Evolutionary conservation across 2,113 vertebrate species (phyloP).

Genomic region (Lasiurus cinereus): DNA sequence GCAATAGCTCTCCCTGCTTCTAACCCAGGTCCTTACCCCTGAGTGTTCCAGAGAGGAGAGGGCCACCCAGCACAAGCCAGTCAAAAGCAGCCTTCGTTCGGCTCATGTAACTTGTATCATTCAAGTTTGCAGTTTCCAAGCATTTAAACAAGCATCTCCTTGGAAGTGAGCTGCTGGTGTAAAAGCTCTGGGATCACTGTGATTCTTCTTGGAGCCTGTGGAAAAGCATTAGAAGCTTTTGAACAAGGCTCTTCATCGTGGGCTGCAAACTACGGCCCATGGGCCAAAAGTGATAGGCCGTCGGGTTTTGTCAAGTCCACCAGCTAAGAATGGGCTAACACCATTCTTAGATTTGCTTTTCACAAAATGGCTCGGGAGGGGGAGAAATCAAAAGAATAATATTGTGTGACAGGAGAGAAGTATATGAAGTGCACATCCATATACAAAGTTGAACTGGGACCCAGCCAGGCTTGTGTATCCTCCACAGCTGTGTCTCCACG

Average conservation of each 20-base stretch:
- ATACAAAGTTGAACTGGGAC: not conserved
- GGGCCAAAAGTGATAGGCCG: not conserved
- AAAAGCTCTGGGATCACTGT: not conserved
- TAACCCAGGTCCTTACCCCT: not conserved
- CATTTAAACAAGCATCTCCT: not conserved
- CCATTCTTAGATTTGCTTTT: conserved; percentile 1
- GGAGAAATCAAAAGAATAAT: not conserved
- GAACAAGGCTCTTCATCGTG: not conserved
- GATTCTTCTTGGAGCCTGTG: not conserved
- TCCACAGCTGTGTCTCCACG: no score
- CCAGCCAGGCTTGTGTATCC: not conserved
- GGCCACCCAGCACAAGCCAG: not conserved
- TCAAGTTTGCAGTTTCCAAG: conserved; percentile 17
- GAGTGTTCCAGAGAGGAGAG: not conserved
- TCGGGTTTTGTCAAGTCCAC: not conserved
- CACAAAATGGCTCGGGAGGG: not conserved
- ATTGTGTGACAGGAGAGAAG: not conserved
- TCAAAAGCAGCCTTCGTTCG: not conserved
- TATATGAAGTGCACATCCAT: not conserved
- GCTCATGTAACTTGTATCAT: not conserved
- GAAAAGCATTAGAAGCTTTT: conserved; percentile 36
- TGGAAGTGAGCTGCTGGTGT: not conserved
- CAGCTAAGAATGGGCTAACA: not conserved
- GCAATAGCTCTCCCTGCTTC: not conserved
- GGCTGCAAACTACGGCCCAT: not conserved